Evolutionary conservation across 2,888 invertebrate genomes (phyloP).

Genomic region (Epinotia nisella): DNA sequence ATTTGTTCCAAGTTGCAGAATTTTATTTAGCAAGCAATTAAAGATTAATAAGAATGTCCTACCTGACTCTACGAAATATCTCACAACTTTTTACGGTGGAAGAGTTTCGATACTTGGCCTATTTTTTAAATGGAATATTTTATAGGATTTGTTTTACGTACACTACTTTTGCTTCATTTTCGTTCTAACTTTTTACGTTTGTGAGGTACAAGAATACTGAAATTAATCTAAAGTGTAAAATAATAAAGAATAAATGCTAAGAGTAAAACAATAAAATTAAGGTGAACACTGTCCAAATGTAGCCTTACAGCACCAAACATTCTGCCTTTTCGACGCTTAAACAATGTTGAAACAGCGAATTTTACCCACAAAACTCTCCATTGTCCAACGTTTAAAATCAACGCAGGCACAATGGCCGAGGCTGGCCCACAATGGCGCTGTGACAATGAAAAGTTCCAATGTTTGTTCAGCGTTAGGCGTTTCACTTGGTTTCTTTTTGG

Average conservation of each 20-base stretch:
- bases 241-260: background rate
- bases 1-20: too few relatives aligned
- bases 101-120: too few relatives aligned
- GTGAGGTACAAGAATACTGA: too few relatives aligned
- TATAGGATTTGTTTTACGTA: too few relatives aligned
- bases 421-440: constrained; percentile 27
- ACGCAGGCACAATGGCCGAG: constrained; percentile 34
- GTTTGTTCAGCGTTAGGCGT: constrained; percentile 35
- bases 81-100: too few relatives aligned
- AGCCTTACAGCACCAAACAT: background rate
- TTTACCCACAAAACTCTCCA: constrained; percentile 32
- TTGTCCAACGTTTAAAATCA: constrained; percentile 42
- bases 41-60: too few relatives aligned
- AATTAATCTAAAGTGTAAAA: too few relatives aligned
- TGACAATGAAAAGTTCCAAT: constrained; percentile 39
- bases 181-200: too few relatives aligned
- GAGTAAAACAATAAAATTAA: background rate
- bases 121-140: too few relatives aligned
- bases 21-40: too few relatives aligned
- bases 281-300: constrained; percentile 1
- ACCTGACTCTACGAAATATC: too few relatives aligned
- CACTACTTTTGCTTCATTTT: too few relatives aligned
- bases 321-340: constrained; percentile 27
- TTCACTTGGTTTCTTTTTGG: constrained; percentile 29
- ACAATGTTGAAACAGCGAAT: constrained; percentile 38